Evolutionary conservation across 2,888 invertebrate genomes (phyloP).

Genomic region (Syritta pipiens): DNA sequence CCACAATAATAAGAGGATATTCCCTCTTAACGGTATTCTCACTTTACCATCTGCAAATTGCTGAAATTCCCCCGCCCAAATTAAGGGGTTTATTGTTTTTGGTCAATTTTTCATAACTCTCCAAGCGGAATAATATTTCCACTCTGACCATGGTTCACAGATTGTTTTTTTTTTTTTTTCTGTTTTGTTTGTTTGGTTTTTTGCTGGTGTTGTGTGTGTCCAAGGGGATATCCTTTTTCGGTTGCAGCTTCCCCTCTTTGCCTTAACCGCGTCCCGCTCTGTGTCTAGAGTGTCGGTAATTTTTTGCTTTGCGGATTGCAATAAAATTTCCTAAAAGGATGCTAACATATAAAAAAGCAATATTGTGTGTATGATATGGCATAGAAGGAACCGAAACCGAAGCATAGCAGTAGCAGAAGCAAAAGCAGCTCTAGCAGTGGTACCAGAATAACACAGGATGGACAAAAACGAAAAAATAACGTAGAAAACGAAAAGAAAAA

Average conservation of each 20-base stretch:
- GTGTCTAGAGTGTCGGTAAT: conserved; percentile 7
- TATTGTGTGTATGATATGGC: conserved; percentile 61
- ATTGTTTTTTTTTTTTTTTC: conserved; percentile 40
- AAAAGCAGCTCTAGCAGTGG: no score
- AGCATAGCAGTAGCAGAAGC: conserved; percentile 7
- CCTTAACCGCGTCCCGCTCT: background rate
- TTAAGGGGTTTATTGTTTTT: conserved; percentile 68
- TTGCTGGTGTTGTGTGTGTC: conserved; percentile 7
- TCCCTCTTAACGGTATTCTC: conserved; percentile 24
- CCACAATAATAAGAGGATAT: conserved; percentile 53
- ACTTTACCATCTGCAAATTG: conserved; percentile 59
- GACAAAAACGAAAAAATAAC: conserved; percentile 17
- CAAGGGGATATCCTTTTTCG: conserved; percentile 40
- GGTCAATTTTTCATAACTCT: conserved; percentile 69
- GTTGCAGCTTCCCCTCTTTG: conserved; percentile 38
- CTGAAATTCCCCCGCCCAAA: conserved; percentile 58
- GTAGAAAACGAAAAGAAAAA: conserved; percentile 3
- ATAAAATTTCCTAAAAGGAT: conserved; percentile 69
- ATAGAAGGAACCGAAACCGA: conserved; percentile 21
- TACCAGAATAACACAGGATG: no score
- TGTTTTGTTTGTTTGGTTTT: conserved; percentile 3
- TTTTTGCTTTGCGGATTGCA: conserved; percentile 59
- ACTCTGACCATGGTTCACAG: conserved; percentile 60
- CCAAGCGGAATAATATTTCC: conserved; percentile 67
- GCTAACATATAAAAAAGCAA: conserved; percentile 65